These are phyloP conservation scores for Macrobrachium rosenbergii DNA, from an alignment of 1,140 invertebrate genomes.

Conservation along the genomic window DNA sequence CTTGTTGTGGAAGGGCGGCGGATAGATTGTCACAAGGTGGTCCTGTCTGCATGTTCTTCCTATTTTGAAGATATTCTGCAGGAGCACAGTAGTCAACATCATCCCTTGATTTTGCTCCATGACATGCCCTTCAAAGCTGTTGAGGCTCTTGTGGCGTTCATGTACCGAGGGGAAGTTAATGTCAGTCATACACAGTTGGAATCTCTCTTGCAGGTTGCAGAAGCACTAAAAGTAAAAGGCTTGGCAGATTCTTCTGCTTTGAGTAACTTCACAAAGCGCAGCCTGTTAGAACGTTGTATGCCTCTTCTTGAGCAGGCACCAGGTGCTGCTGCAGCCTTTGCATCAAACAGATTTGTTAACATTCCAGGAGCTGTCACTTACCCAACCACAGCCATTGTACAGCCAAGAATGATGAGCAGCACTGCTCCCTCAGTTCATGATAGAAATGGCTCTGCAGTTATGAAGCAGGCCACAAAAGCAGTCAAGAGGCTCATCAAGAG, in stretches of 20 bases:
- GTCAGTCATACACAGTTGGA: constrained; percentile 91
- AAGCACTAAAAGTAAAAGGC: constrained; percentile 85
- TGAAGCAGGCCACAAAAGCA: constrained; percentile 19
- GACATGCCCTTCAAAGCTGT: constrained; percentile 89
- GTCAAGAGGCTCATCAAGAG: constrained; percentile 6
- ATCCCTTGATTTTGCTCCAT: constrained; percentile 90
- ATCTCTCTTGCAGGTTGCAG: constrained; percentile 85
- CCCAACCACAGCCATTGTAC: constrained; percentile 29
- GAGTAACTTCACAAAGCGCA: constrained; percentile 41
- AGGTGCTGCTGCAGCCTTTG: background rate
- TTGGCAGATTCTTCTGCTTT: constrained; percentile 77
- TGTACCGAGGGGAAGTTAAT: constrained; percentile 94
- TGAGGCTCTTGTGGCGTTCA: constrained; percentile 91
- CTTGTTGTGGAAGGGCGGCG: constrained; percentile 90
- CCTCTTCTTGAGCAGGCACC: constrained; percentile 44
- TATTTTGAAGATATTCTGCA: constrained; percentile 92
- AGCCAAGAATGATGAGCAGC: constrained; percentile 37
- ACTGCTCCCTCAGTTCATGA: constrained; percentile 1
- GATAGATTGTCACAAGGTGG: constrained; percentile 93
- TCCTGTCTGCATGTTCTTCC: constrained; percentile 91
- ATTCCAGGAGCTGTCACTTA: constrained; percentile 31
- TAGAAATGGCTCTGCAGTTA: constrained; percentile 13
- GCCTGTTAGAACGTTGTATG: constrained; percentile 38
- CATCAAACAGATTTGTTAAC: constrained; percentile 1
- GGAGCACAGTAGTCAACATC: constrained; percentile 69